Evolutionary conservation across 2,797 vertebrate species (phyloP), one percentile per base, ranked within the genome.

Genomic region (Lacerta viridis): DNA sequence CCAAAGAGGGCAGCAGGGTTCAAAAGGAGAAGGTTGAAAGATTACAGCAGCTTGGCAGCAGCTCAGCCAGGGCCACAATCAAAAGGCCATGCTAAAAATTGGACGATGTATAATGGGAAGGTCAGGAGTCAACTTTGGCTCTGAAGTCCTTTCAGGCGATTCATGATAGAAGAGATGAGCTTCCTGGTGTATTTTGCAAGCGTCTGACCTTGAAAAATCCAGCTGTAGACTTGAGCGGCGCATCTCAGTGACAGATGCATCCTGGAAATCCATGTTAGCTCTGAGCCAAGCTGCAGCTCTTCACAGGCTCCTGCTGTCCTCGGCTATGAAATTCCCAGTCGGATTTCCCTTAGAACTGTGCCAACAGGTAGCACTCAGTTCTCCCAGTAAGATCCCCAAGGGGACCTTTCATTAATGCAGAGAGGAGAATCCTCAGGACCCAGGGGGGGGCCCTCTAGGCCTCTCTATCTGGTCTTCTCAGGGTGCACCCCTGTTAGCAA

Each of bases 21-120:
- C 81, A 64, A 84, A 88, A 33, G 75, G 74, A 68, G 82, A 61
- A 87, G 82, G 71, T 75, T 23, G 41, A 46, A 39, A 88, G 86
- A 87, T 92, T 91, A 91, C 88, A 92, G 84, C 90, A 64, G 64
- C 64, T 92, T 18, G 90, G 82, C 80, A 10, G 33, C 8, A 2
- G 39, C 74, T 85, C 74, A 64, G 39, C 18, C 17, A 76, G 6
- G 39, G 17, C 39, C 61, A 50, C 10, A 29, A 69, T 29, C 39
- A 68, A 55, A 0, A 88, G 95, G n/a, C 83, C 85, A 2, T 87
- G 93, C 92, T 91, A 83, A 79, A 88, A 82, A 91, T 91, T 85
- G 87, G 87, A 87, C n/a, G 2, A 9, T 66, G 36, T 29, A 88
- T 91, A 79, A 90, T 91, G 93, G 89, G 92, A 94, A 95, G 90